These are phyloP conservation scores for Scatophagus argus DNA, from an alignment of 2,113 vertebrate genomes.

Conservation along the genomic window DNA sequence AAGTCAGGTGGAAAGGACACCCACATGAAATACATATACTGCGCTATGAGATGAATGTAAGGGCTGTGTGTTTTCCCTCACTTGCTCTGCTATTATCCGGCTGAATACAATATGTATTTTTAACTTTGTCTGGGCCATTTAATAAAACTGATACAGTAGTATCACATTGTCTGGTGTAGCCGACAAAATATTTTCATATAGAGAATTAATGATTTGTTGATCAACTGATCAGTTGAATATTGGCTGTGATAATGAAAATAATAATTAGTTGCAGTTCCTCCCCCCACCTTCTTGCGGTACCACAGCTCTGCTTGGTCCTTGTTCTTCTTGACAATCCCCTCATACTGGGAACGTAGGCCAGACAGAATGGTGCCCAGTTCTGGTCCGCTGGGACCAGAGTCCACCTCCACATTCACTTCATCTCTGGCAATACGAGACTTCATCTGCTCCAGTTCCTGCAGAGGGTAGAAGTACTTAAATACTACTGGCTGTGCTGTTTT, in stretches of 20 bases:
- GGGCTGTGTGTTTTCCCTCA: neutral
- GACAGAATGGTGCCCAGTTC: conserved; percentile 82
- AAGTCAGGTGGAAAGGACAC: neutral
- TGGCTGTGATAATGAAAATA: neutral
- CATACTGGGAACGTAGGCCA: conserved; percentile 85
- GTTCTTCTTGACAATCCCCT: conserved; percentile 85
- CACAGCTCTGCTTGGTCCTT: conserved; percentile 86
- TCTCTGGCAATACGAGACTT: conserved; percentile 80
- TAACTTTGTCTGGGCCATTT: neutral
- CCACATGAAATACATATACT: neutral
- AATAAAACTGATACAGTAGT: neutral
- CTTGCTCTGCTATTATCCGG: too few relatives aligned
- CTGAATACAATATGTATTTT: neutral
- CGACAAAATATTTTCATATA: neutral
- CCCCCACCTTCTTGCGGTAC: conserved; percentile 86
- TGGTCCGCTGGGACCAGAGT: conserved; percentile 74
- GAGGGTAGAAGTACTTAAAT: neutral
- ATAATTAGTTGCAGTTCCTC: too few relatives aligned
- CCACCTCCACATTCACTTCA: conserved; percentile 86
- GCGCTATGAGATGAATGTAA: neutral
- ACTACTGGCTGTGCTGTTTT: neutral
- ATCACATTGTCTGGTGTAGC: neutral
- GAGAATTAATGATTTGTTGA: too few relatives aligned
- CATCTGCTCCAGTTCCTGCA: conserved; percentile 84
- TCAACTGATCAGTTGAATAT: neutral